Evolutionary conservation across 2,888 invertebrate species (phyloP), one percentile per base, ranked within the genome.

Genomic region (Xanthia icteritia): DNA sequence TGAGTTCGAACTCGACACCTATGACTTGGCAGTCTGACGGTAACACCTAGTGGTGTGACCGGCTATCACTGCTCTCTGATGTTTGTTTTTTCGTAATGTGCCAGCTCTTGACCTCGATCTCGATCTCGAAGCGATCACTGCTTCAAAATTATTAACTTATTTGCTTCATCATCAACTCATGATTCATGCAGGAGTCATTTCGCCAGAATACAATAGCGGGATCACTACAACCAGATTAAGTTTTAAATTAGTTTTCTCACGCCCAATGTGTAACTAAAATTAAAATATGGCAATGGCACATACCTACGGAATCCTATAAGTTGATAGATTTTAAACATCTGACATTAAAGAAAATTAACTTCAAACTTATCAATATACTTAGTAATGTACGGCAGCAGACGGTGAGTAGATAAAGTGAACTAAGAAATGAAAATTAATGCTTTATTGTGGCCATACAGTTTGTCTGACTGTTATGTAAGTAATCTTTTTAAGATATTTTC

Each of bases 271-370:
- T 8, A 3, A 51, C 20, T 20, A 8, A 51, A 51, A 51, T 8
- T 2, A 8, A 20, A 51, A 6, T 20, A 8, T 8, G 8, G 2
- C 51, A 51, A 51, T 20, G 20, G 8, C 8, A 51, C n/a, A 56
- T 13, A n/a, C n/a, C 11, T 56, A 58, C 58, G 27, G 58, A 58
- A 58, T 17, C 58, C 58, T 58, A 27, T 27, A 6, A 15, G 5
- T n/a, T 15, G 6, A 58, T 27, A 6, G 27, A 27, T 27, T 31
- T 17, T 2, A 31, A 58, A 27, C 8, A 27, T 6, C 11, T 23
- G 31, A 77, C 11, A 64, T 51, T 69, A 51, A 73, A 72, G 67
- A 61, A 77, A 79, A 79, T 79, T 65, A 48, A 79, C 51, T 54
- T 61, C 5, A 48, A 60, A 61, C 54, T 80, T 74, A 80, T 80